phyloP scores from a whole-genome alignment of 23 tunicate species.

The Diplosoma virens region DNA sequence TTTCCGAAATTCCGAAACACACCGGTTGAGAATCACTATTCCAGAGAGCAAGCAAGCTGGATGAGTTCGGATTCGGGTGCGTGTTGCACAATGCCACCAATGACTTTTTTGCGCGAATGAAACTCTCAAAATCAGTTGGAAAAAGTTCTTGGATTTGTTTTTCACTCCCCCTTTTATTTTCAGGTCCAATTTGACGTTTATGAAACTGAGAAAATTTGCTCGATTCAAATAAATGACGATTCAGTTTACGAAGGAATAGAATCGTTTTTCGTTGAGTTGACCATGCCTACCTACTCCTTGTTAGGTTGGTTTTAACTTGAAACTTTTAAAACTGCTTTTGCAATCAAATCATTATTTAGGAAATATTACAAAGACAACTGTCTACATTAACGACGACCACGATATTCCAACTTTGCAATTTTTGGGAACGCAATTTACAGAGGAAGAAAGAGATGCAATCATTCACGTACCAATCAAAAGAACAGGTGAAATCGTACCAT shows the following conservation, averaged over 20 bases:
- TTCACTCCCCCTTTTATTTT: background rate
- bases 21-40: too few relatives aligned
- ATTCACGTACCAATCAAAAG: slow-evolving; percentile 77
- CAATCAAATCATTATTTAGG: slow-evolving; percentile 29
- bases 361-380: slow-evolving; percentile 48
- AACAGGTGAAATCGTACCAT: slow-evolving; percentile 81
- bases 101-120: too few relatives aligned
- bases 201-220: slow-evolving; percentile 84
- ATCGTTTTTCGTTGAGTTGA: slow-evolving; percentile 64
- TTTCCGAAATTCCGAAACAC: too few relatives aligned
- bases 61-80: too few relatives aligned
- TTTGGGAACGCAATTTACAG: slow-evolving; percentile 62
- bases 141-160: background rate
- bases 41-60: too few relatives aligned
- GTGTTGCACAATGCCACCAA: too few relatives aligned
- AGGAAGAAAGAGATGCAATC: slow-evolving; percentile 60
- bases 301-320: slow-evolving; percentile 48
- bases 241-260: slow-evolving; percentile 73
- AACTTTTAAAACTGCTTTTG: background rate
- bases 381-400: slow-evolving; percentile 76
- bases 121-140: too few relatives aligned
- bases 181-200: slow-evolving; percentile 98
- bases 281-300: slow-evolving; percentile 84
- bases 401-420: slow-evolving; percentile 88
- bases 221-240: slow-evolving; percentile 84